Conservation (phyloP, 2,888 invertebrate species). For the Agonopterix heracliana region DNA sequence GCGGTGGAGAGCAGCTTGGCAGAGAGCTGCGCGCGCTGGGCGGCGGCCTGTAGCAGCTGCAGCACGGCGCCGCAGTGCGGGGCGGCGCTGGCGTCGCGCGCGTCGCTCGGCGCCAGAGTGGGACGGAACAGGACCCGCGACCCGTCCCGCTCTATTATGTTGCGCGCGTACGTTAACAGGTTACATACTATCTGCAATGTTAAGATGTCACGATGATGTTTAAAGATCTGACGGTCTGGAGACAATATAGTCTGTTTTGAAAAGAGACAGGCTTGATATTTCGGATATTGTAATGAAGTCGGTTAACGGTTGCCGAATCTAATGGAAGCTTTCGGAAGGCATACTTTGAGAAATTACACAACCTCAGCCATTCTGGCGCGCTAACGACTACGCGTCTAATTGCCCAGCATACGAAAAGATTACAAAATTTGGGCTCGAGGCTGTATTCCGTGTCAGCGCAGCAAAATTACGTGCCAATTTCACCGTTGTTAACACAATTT, state of each 20-base stretch:
- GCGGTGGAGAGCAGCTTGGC: constrained; percentile 48
- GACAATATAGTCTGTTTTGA: background rate
- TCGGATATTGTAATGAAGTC: too few relatives aligned
- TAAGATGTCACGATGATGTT: background rate
- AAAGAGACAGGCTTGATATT: too few relatives aligned
- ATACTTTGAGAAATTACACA: too few relatives aligned
- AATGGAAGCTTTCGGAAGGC: too few relatives aligned
- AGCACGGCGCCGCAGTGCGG: constrained; percentile 32
- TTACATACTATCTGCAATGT: constrained; percentile 81
- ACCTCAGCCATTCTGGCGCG: too few relatives aligned
- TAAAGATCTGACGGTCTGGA: background rate
- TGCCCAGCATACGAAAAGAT: too few relatives aligned
- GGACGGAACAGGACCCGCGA: constrained; percentile 73
- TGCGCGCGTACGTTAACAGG: constrained; percentile 82
- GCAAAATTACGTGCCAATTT: too few relatives aligned
- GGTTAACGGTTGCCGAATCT: too few relatives aligned
- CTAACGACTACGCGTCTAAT: too few relatives aligned
- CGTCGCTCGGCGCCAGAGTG: constrained; percentile 47
- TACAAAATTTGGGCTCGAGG: too few relatives aligned
- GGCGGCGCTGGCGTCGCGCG: constrained; percentile 33
- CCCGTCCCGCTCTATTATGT: constrained; percentile 75
- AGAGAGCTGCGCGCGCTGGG: constrained; percentile 30
- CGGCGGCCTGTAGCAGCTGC: constrained; percentile 29
- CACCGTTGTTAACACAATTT: too few relatives aligned
- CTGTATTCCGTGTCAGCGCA: too few relatives aligned